These are phyloP conservation scores for Aproaerema taeniolella DNA, from an alignment of 2,888 invertebrate genomes.

Conservation along the genomic window DNA sequence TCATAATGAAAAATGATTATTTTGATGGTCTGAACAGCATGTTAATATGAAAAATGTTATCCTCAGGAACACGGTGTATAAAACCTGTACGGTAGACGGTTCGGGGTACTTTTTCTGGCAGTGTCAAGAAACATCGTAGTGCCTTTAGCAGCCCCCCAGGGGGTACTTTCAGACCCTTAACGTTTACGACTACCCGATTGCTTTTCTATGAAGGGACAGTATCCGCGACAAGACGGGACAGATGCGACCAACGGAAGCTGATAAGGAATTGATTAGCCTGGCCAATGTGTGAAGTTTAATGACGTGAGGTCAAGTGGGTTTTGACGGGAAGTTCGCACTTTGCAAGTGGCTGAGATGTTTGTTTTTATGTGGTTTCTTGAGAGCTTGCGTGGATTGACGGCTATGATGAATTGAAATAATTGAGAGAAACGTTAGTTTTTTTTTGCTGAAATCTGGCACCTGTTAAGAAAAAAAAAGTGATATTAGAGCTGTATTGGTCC, in stretches of 20 bases:
- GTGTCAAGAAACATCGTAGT: constrained; percentile 69
- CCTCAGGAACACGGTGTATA: no score
- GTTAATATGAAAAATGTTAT: no score
- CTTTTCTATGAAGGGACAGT: constrained; percentile 76
- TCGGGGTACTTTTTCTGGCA: constrained; percentile 66
- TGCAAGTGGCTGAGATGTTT: neutral
- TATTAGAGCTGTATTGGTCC: no score
- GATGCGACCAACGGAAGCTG: constrained; percentile 55
- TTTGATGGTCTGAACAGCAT: no score
- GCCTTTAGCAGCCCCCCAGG: constrained; percentile 75
- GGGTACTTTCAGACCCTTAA: constrained; percentile 77
- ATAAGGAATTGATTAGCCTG: constrained; percentile 48
- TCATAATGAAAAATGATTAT: no score
- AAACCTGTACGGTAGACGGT: no score
- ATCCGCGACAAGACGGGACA: constrained; percentile 61
- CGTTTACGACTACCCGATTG: constrained; percentile 82
- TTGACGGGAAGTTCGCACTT: neutral
- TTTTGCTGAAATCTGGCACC: no score
- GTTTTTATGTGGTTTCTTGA: no score
- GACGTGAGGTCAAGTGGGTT: constrained; percentile 27
- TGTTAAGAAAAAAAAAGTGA: no score
- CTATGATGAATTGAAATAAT: no score
- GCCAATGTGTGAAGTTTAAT: constrained; percentile 33
- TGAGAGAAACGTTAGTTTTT: no score
- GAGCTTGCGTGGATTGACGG: no score